Base-by-base conservation (phyloP, 1,140 invertebrate genomes). In the Caenorhabditis remanei region DNA sequence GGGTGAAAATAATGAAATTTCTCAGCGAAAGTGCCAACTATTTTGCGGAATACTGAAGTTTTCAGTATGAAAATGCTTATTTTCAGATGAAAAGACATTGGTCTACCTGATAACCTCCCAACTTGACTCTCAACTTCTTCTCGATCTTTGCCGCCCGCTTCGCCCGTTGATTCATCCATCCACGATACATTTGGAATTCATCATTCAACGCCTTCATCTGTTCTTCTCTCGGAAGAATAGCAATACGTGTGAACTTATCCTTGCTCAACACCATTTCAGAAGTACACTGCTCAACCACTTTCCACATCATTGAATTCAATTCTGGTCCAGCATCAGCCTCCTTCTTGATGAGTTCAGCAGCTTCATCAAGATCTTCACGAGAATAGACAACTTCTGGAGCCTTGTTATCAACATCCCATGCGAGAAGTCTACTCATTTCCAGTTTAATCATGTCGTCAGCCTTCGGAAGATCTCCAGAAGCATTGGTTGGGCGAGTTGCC, bases 381-480 rank as follows among this genome's bases (percentile, higher is more conserved):
- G 89, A 84, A 50, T 85, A 89, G 19, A 88, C 83, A 8, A 93
- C 71, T 11, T 79, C 50, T 43, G 90, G 88, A 19, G 46, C 58
- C 58, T 89, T 90, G 14, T 87, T 86, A 14, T 87, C 82, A 8
- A 91, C 87, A 84, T 93, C 91, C 90, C 90, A 93, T 56, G 89
- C 87, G 65, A 93, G 87, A 32, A 92, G 56, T 55, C 40, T 79
- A 41, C 85, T 85, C 97, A 99, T 99, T 94, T 99, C 98, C 87
- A 95, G 94, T 93, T 99, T 99, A 75, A 99, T 97, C 43, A 99
- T 92, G 93, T 99, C 97, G 94, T 99, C 97, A 32, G 98, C 97
- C 94, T 94, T 96, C 93, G 97, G 96, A 63, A 97, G 94, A 89
- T 97, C 96, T 19, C 65, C 65, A 19, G 65, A 71, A 16, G 71